Evolutionary conservation across 2,113 vertebrate genomes (phyloP).

Genomic region (Spizaetus ornatus): DNA sequence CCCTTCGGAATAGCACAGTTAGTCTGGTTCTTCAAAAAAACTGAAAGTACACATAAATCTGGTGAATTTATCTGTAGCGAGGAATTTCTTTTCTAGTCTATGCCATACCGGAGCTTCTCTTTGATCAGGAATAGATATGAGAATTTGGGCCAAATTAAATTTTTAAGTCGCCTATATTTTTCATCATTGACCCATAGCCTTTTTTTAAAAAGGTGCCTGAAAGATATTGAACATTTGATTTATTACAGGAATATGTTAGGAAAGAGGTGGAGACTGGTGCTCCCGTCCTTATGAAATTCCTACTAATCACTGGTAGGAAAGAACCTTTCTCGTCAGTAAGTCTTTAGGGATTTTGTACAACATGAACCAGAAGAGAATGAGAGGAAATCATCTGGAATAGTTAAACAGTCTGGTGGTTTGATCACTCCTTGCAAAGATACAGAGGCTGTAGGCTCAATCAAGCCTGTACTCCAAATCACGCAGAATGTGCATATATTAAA

Average conservation of each 20-base stretch:
- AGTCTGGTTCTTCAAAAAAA: neutral
- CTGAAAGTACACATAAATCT: neutral
- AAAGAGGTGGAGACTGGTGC: neutral
- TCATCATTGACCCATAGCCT: neutral
- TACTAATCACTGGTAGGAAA: neutral
- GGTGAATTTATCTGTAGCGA: neutral
- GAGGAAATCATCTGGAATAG: neutral
- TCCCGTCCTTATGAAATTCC: neutral
- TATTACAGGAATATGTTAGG: neutral
- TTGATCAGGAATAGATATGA: neutral
- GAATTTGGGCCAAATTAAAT: neutral
- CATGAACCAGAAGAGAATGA: neutral
- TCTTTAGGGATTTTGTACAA: neutral
- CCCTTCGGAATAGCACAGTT: neutral
- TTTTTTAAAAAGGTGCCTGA: neutral
- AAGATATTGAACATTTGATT: neutral
- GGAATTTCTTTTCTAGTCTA: neutral
- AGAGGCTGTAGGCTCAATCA: neutral
- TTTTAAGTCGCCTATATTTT: neutral
- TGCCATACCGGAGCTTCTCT: neutral
- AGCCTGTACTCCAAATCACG: neutral
- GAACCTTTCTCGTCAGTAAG: neutral
- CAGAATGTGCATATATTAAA: neutral
- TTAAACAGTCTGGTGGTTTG: slow-evolving; percentile 22
- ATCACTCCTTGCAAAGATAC: neutral